These are phyloP conservation scores for Hypselothyrea guttata DNA, from an alignment of 2,888 invertebrate species.

Conservation along the genomic window DNA sequence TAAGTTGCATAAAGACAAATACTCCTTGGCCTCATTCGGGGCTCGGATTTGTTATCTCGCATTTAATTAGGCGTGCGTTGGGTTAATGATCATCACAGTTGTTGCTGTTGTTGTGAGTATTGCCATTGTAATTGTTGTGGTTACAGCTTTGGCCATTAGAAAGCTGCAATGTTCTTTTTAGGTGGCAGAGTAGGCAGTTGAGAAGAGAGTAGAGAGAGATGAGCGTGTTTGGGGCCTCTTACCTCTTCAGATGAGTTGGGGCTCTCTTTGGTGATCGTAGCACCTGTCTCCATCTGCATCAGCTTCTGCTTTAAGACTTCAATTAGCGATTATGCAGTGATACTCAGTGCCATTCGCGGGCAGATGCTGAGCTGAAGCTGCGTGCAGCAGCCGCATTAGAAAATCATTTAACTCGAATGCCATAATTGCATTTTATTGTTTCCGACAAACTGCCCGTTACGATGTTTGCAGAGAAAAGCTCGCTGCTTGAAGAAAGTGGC, in stretches of 20 bases:
- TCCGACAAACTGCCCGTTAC: constrained; percentile 63
- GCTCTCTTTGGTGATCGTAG: constrained; percentile 45
- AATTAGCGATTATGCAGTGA: constrained; percentile 50
- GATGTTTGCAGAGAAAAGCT: constrained; percentile 51
- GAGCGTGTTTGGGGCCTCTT: constrained; percentile 4
- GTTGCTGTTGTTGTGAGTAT: constrained; percentile 23
- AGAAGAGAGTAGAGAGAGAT: constrained; percentile 14
- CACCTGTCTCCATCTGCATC: constrained; percentile 44
- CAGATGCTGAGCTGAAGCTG: constrained; percentile 14
- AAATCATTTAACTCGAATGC: constrained; percentile 57
- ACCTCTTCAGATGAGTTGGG: constrained; percentile 19
- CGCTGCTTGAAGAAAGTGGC: constrained; percentile 57
- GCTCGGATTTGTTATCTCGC: constrained; percentile 56
- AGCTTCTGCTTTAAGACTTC: constrained; percentile 27
- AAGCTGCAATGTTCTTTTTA: constrained; percentile 56
- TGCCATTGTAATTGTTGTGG: constrained; percentile 17
- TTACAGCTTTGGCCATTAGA: constrained; percentile 66
- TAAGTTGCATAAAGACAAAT: constrained; percentile 45
- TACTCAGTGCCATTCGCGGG: constrained; percentile 29
- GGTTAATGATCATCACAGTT: constrained; percentile 43
- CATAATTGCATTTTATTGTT: constrained; percentile 68
- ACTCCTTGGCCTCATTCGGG: constrained; percentile 60
- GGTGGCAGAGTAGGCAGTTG: not conserved
- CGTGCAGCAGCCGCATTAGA: constrained; percentile 60
- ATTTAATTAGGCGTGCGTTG: constrained; percentile 72